Base-by-base conservation (phyloP, 2,113 vertebrate genomes). In the Halcyon senegalensis region DNA sequence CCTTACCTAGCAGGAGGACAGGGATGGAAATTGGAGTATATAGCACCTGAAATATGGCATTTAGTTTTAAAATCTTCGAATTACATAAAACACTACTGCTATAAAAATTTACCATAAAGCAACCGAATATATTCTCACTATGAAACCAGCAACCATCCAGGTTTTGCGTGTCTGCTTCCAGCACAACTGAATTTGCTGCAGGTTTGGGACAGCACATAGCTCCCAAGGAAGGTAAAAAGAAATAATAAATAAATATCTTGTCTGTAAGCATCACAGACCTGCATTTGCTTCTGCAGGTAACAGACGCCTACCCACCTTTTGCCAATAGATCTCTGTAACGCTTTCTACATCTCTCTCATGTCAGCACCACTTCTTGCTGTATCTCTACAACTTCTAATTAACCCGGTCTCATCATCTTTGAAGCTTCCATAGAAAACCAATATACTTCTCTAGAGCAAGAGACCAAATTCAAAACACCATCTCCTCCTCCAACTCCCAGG, bases 351-450 rank as follows among this genome's bases (percentile, higher is more conserved):
- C 56, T 89, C 68, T 77, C 72, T 46, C 55, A 37, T 74, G 77
- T 78, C 83, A 95, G 84, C 89, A 59, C 75, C 13, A 3, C 60
- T 86, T 89, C 79, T 84, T 78, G 51, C 82, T 86, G 35, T 55
- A 69, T 90, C 87, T 76, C 89, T 81, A 96, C 89, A 93, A 64
- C 84, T 97, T 84, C 92, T 95, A 84, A 93, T 95, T 96, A 96
- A 84, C 58, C 81, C 87, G 64, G 28, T 70, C 87, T 75, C 84
- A 53, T 89, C 39, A 16, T 82, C 74, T 75, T 51, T 30, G 68
- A 92, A 50, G 83, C 59, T 93, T 62, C 91, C 76, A 21, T 35
- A 68, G 77, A 66, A 89, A 91, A 56, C 15, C 53, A 25, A 15
- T 0, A 0, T 19, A 5, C 53, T 92, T 64, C 59, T 70, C 33